These are phyloP conservation scores for Microchirus variegatus DNA, from an alignment of 2,797 vertebrate species.

Conservation along the genomic window DNA sequence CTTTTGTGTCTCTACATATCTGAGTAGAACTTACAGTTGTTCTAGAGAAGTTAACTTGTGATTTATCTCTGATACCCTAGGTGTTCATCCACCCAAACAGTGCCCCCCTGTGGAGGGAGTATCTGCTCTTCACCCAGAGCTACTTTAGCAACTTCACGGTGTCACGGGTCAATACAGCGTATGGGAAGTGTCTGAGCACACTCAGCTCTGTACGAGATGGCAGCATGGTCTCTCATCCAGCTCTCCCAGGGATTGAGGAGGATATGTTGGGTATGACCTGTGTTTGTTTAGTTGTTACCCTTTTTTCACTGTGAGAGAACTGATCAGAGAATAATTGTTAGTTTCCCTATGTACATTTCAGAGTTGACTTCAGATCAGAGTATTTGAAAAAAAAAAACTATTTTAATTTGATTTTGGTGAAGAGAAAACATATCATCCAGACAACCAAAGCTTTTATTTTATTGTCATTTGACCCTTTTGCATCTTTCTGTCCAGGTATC, in stretches of 20 bases:
- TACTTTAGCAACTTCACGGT: conserved; percentile 93
- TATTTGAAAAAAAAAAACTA: too few relatives aligned
- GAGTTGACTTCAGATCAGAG: too few relatives aligned
- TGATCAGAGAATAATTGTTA: background rate
- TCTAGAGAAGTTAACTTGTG: background rate
- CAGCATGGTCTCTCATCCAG: conserved; percentile 91
- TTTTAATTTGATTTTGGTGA: too few relatives aligned
- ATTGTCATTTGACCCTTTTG: background rate
- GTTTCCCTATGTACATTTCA: too few relatives aligned
- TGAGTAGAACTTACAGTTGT: background rate
- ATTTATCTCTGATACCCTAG: conserved; percentile 37
- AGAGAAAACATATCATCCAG: too few relatives aligned
- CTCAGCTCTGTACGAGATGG: conserved; percentile 91
- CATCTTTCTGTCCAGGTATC: conserved; percentile 75
- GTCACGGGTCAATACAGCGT: conserved; percentile 87
- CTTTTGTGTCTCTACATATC: too few relatives aligned
- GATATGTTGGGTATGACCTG: conserved; percentile 86
- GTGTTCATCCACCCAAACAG: conserved; percentile 96
- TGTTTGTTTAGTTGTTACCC: background rate
- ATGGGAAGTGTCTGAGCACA: conserved; percentile 93
- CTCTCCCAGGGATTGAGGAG: conserved; percentile 86
- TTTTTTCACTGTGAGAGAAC: background rate
- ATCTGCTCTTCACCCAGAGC: conserved; percentile 92
- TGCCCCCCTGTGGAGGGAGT: conserved; percentile 88
- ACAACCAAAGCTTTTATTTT: background rate